These are phyloP conservation scores for Hydropsyche betteni DNA, from an alignment of 2,888 invertebrate species.

Conservation along the genomic window DNA sequence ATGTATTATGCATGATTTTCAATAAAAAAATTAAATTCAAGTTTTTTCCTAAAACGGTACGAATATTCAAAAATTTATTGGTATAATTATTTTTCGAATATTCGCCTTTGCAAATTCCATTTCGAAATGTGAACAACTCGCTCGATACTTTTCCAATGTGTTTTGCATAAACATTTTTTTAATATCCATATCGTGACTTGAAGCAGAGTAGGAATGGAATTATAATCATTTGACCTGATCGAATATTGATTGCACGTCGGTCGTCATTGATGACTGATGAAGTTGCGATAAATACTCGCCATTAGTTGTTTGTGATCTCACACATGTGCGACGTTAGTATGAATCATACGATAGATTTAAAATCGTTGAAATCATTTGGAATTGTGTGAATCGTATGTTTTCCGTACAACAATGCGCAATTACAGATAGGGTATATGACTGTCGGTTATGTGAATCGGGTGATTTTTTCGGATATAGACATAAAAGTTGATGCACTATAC, in stretches of 20 bases:
- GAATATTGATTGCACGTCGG: background rate
- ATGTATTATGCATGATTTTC: too few relatives aligned
- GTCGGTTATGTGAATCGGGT: background rate
- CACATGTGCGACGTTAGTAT: background rate
- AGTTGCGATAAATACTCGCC: background rate
- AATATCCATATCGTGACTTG: too few relatives aligned
- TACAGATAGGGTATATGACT: background rate
- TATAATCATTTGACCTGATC: slow-evolving; percentile 6
- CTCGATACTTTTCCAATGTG: too few relatives aligned
- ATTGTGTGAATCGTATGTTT: too few relatives aligned
- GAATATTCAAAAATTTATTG: too few relatives aligned
- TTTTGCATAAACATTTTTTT: too few relatives aligned
- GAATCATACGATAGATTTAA: background rate
- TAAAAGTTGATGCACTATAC: slow-evolving; percentile 6
- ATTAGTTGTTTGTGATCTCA: background rate
- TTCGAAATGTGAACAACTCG: too few relatives aligned
- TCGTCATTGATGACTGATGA: slow-evolving; percentile 14
- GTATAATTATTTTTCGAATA: too few relatives aligned
- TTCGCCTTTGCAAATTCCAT: too few relatives aligned
- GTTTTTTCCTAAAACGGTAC: too few relatives aligned
- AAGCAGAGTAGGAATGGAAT: background rate
- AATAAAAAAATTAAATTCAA: too few relatives aligned
- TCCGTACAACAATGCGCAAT: background rate
- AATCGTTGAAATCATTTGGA: too few relatives aligned
- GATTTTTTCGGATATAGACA: slow-evolving; percentile 23